Percentiles rank a stretch among this genome's conserved stretches.
Conservation (phyloP, 2,888 invertebrate genomes). For the Sylvicola cinctus region DNA sequence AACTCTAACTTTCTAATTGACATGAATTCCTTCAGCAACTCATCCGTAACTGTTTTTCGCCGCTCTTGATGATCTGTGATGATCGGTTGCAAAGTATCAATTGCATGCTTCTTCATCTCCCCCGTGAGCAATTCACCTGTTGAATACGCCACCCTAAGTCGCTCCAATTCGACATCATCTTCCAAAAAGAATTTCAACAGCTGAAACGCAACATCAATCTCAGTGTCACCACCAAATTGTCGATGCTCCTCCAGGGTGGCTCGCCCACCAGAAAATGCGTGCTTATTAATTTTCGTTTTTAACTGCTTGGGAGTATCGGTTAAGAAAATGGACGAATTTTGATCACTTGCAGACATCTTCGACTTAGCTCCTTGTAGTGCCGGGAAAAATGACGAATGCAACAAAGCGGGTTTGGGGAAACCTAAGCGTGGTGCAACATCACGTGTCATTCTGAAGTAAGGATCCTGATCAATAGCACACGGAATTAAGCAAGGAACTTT, state of each 20-base stretch:
- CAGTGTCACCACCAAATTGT: slow-evolving; percentile 79
- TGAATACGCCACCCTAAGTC: slow-evolving; percentile 30
- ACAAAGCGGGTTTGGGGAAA: slow-evolving; percentile 65
- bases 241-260: slow-evolving; percentile 86
- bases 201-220: slow-evolving; percentile 88
- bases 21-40: slow-evolving; percentile 65
- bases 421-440: slow-evolving; percentile 91
- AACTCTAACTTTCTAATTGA: slow-evolving; percentile 56
- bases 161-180: slow-evolving; percentile 67
- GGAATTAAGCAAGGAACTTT: slow-evolving; percentile 77
- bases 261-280: slow-evolving; percentile 95
- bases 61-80: slow-evolving; percentile 65
- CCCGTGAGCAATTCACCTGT: slow-evolving; percentile 79
- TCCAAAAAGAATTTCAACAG: slow-evolving; percentile 89
- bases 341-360: slow-evolving; percentile 96
- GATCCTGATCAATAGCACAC: slow-evolving; percentile 99
- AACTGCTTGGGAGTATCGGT: slow-evolving; percentile 89
- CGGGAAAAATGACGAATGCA: slow-evolving; percentile 80
- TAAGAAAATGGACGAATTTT: slow-evolving; percentile 84
- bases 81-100: slow-evolving; percentile 57
- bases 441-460: slow-evolving; percentile 96
- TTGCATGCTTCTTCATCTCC: slow-evolving; percentile 79
- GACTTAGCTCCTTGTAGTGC: slow-evolving; percentile 91
- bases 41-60: slow-evolving; percentile 64
- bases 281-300: slow-evolving; percentile 87